Evolutionary conservation across 2,888 invertebrate genomes (phyloP).

Genomic region (Pterostichus niger): DNA sequence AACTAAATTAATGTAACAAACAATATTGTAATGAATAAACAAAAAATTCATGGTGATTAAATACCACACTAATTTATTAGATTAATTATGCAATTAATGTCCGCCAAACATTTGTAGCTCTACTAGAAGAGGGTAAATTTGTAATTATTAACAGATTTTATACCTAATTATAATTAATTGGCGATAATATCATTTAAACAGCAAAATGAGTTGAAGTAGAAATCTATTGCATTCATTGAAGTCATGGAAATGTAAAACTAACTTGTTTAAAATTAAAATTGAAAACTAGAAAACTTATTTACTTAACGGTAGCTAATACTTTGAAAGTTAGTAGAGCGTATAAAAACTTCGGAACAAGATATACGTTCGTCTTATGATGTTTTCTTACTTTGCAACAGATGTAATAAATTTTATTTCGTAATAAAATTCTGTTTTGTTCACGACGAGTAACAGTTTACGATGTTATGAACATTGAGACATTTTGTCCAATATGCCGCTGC

Average conservation of each 20-base stretch:
- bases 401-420: constrained; percentile 53
- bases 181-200: too few species aligned
- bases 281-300: constrained; percentile 34
- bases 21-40: too few species aligned
- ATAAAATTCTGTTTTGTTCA: constrained; percentile 58
- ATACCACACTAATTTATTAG: too few species aligned
- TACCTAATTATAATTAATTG: too few species aligned
- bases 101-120: too few species aligned
- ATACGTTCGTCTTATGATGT: constrained; percentile 38
- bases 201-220: too few species aligned
- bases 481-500: constrained; percentile 18
- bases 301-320: constrained; percentile 2
- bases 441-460: constrained; percentile 50
- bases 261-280: constrained; percentile 13
- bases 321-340: neutral
- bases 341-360: constrained; percentile 19
- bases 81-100: too few species aligned
- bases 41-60: too few species aligned
- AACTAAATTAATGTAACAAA: too few species aligned
- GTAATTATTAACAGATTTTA: too few species aligned
- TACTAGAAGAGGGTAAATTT: too few species aligned
- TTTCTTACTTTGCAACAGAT: constrained; percentile 50
- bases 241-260: neutral
- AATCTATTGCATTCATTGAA: too few species aligned
- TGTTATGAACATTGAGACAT: constrained; percentile 51